Percentiles rank a stretch among this genome's conserved stretches.
Evolutionary conservation across 2,797 vertebrate species (phyloP).

Genomic region (Cyprinella venusta): DNA sequence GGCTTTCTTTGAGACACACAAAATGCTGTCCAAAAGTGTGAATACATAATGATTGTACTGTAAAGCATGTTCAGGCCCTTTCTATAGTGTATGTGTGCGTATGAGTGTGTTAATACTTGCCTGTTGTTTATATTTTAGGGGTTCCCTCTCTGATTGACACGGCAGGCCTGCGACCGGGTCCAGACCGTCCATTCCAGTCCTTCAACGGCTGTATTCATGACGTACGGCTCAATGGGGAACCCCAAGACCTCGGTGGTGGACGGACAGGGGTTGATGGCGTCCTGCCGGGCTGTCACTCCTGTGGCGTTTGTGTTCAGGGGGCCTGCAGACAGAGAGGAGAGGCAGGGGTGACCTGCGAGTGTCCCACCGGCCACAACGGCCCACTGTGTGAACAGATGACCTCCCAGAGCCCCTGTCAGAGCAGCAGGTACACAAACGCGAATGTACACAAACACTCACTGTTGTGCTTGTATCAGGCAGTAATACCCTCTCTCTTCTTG

Average conservation of each 20-base stretch:
- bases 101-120: not conserved
- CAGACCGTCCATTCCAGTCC: slow-evolving; percentile 86
- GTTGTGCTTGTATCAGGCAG: not conserved
- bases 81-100: not conserved
- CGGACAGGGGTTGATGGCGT: slow-evolving; percentile 83
- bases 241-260: slow-evolving; percentile 88
- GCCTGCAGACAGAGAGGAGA: slow-evolving; percentile 89
- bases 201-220: slow-evolving; percentile 96
- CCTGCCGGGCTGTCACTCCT: slow-evolving; percentile 92
- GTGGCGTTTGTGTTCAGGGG: slow-evolving; percentile 91
- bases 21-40: not conserved
- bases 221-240: slow-evolving; percentile 91
- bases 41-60: not conserved
- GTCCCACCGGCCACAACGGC: slow-evolving; percentile 86
- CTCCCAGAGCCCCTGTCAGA: slow-evolving; percentile 80
- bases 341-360: slow-evolving; percentile 89
- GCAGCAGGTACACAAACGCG: slow-evolving; percentile 79
- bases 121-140: slow-evolving; percentile 72
- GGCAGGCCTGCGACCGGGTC: slow-evolving; percentile 86
- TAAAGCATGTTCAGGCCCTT: not conserved
- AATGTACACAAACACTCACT: not conserved
- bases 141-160: slow-evolving; percentile 86
- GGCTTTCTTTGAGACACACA: not conserved
- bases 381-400: slow-evolving; percentile 88
- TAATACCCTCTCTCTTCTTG: not conserved